Conservation (phyloP, 1,140 invertebrate genomes). For the Capitella teleta region DNA sequence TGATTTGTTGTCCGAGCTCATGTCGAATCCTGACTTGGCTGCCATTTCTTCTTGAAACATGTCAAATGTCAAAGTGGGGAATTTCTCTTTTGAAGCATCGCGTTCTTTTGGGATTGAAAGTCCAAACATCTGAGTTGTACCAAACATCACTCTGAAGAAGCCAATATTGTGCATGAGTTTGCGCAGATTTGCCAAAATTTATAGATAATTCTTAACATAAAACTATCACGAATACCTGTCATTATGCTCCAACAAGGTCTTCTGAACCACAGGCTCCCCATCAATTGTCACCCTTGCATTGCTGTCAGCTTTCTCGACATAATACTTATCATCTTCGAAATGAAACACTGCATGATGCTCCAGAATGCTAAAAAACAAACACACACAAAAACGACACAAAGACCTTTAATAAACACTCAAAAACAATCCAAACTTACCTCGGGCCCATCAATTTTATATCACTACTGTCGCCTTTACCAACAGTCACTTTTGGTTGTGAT, state of each 20-base stretch:
- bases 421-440: too few relatives aligned
- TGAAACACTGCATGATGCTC: slow-evolving; percentile 48
- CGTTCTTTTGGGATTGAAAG: too few relatives aligned
- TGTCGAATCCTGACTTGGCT: slow-evolving; percentile 45
- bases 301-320: slow-evolving; percentile 41
- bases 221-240: slow-evolving; percentile 49
- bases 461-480: slow-evolving; percentile 44
- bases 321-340: slow-evolving; percentile 33
- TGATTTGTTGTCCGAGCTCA: slow-evolving; percentile 35
- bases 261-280: slow-evolving; percentile 41
- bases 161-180: too few relatives aligned
- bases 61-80: slow-evolving; percentile 47
- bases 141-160: slow-evolving; percentile 46
- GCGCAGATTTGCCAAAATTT: too few relatives aligned
- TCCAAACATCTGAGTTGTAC: too few relatives aligned
- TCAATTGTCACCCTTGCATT: slow-evolving; percentile 49
- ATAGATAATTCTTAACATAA: too few relatives aligned
- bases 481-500: slow-evolving; percentile 37
- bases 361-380: slow-evolving; percentile 41
- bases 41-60: slow-evolving; percentile 53
- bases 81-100: slow-evolving; percentile 13
- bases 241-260: slow-evolving; percentile 46
- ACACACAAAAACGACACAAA: slow-evolving; percentile 8
- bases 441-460: slow-evolving; percentile 48
- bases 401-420: too few relatives aligned